A percentile compares a stretch with the other conserved stretches of the same genome.
These are phyloP conservation scores for Thrips palmi DNA, from an alignment of 1,140 invertebrate species.

Conservation along the genomic window DNA sequence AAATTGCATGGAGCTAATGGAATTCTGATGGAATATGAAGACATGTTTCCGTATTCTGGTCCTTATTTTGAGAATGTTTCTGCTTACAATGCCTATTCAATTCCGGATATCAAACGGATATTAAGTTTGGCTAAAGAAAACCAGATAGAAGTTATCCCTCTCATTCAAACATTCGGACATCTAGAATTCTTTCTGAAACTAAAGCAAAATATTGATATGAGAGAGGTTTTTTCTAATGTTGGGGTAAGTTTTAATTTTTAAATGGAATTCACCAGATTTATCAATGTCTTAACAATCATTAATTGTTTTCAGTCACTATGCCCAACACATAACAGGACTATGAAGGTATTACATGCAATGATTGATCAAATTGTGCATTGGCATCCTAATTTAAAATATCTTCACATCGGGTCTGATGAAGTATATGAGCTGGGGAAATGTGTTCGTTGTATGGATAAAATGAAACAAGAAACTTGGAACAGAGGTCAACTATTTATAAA, in stretches of 20 bases:
- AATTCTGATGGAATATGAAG: conserved; percentile 32
- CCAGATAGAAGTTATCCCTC: conserved; percentile 37
- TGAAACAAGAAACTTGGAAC: conserved; percentile 20
- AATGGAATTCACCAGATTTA: conserved; percentile 36
- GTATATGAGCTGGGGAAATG: conserved; percentile 28
- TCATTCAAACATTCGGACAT: conserved; percentile 56
- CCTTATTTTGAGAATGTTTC: conserved; percentile 20
- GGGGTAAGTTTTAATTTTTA: conserved; percentile 37
- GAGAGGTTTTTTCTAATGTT: conserved; percentile 23
- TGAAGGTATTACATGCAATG: conserved; percentile 14
- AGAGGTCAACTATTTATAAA: conserved; percentile 12
- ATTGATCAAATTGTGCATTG: conserved; percentile 20
- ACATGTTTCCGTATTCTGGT: conserved; percentile 31
- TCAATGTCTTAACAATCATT: conserved; percentile 31
- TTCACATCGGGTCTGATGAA: conserved; percentile 24
- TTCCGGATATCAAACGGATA: conserved; percentile 12
- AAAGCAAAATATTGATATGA: conserved; percentile 28
- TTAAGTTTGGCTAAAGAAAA: conserved; percentile 4
- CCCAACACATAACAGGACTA: conserved; percentile 11
- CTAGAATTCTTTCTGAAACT: conserved; percentile 42
- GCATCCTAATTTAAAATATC: conserved; percentile 19
- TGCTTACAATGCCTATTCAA: conserved; percentile 25
- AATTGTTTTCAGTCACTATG: conserved; percentile 11
- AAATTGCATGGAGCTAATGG: conserved; percentile 30
- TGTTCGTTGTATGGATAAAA: conserved; percentile 21